phyloP scores from a whole-genome alignment of 2,113 vertebrate species.

The Peromyscus maniculatus region DNA sequence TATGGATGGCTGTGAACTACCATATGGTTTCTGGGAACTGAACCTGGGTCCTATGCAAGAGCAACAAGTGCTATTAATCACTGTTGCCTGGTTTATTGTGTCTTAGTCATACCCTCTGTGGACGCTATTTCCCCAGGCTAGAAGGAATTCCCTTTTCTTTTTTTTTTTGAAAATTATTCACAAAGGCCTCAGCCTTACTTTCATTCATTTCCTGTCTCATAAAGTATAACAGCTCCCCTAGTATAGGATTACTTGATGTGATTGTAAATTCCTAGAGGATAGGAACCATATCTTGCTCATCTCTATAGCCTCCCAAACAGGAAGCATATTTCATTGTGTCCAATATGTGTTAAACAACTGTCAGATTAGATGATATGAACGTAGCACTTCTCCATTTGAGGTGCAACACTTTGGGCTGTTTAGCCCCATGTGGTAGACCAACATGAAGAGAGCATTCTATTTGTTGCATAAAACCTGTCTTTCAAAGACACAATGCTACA shows the following conservation, averaged over 20 bases:
- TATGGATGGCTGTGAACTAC: not conserved
- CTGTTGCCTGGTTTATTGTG: not conserved
- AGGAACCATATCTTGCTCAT: conserved; percentile 18
- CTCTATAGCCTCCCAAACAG: conserved; percentile 34
- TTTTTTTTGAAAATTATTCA: conserved; percentile 32
- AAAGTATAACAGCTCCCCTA: not conserved
- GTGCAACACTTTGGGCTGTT: conserved; percentile 19
- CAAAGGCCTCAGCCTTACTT: conserved; percentile 13
- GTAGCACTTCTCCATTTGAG: conserved; percentile 38
- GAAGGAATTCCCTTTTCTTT: not conserved
- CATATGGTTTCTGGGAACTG: not conserved
- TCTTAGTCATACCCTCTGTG: not conserved
- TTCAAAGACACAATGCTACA: conserved; percentile 31
- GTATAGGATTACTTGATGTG: not conserved
- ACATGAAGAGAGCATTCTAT: conserved; percentile 5
- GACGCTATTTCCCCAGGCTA: not conserved
- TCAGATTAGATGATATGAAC: conserved; percentile 27
- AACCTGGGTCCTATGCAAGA: not conserved
- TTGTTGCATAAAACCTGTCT: conserved; percentile 36
- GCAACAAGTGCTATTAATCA: not conserved
- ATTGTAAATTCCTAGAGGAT: not conserved
- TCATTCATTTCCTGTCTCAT: not conserved
- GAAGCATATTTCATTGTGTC: conserved; percentile 7
- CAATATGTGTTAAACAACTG: conserved; percentile 20
- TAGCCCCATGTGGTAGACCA: not conserved